Evolutionary conservation across 2,113 vertebrate species (phyloP), one percentile per base, ranked within the genome.

Genomic region (Glaucomys volans): DNA sequence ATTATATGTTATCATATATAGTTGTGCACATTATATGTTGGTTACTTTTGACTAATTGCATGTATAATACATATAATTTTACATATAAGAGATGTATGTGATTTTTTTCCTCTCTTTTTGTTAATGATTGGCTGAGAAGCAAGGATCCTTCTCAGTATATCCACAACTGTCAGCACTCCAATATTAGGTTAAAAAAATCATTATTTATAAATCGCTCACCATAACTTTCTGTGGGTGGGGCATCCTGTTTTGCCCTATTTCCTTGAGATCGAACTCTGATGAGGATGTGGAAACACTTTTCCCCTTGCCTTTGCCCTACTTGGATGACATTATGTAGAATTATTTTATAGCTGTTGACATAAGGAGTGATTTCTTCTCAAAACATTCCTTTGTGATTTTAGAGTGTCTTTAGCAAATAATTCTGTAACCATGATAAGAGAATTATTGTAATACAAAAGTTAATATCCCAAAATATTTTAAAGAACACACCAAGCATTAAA

Each of bases 381-480:
- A 77, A 26, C 95, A 72, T 87, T 75, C 5, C 13, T 90, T 95
- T 69, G 69, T 28, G 64, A 24, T 64, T 87, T 90, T 74, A 92
- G 12, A 79, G 24, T 87, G 9, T 54, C 7, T 54, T 83, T 95
- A 82, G 83, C 54, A 67, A 91, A 80, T 28, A 12, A 32, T 62
- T 94, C 79, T 88, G 30, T 83, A 76, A 83, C 4, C 90, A 91
- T 84, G 4, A 71, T 79, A 77, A 90, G 64, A 57, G 5, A 59
- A 92, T 88, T 24, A 54, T 84, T 82, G n/a, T 74, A 75, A 64
- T 71, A 69, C 64, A 69, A 87, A 85, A 86, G 69, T 94, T 80
- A 90, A 94, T n/a, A 37, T 44, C n/a, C 20, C 44, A 76, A 81
- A 14, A 16, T 52, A 69, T 80, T 95, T 95, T 96, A 40, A 82